A percentile compares a stretch with the other conserved stretches of the same genome.
These are phyloP conservation scores for Tachysurus fulvidraco DNA, from an alignment of 2,113 vertebrate species.

Conservation along the genomic window DNA sequence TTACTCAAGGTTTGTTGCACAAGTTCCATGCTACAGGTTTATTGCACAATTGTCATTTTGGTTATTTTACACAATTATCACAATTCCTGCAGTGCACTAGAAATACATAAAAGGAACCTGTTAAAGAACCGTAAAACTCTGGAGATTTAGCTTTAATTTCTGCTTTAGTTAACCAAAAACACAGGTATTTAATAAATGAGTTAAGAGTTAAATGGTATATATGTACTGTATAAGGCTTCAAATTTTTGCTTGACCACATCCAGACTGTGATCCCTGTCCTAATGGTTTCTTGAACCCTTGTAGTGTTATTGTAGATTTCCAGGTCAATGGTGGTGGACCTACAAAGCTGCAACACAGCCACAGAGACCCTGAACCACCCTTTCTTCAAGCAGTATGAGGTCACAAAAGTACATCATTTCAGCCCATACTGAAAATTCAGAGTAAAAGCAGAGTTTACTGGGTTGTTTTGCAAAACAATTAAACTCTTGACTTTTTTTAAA, in stretches of 20 bases:
- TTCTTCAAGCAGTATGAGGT: slow-evolving; percentile 96
- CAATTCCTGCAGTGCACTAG: not conserved
- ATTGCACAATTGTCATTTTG: too few species aligned
- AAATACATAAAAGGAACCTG: not conserved
- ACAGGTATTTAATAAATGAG: not conserved
- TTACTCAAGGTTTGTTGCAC: not conserved
- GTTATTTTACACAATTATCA: too few species aligned
- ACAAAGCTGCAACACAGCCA: slow-evolving; percentile 75
- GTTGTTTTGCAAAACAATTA: not conserved
- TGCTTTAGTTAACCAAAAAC: not conserved
- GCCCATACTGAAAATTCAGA: slow-evolving; percentile 91
- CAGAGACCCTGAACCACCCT: slow-evolving; percentile 84
- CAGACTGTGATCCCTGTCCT: not conserved
- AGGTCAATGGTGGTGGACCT: slow-evolving; percentile 88
- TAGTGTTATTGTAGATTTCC: slow-evolving; percentile 77
- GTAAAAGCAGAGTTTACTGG: slow-evolving; percentile 61
- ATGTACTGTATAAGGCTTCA: not conserved
- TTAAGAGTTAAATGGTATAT: not conserved
- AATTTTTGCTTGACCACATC: not conserved
- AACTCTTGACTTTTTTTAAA: not conserved
- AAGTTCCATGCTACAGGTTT: not conserved
- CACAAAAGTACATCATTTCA: slow-evolving; percentile 75
- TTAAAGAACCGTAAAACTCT: not conserved
- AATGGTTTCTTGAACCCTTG: not conserved
- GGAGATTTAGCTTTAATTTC: not conserved